These are phyloP conservation scores for Brienomyrus longianalis DNA, from an alignment of 2,113 vertebrate genomes.

Conservation along the genomic window DNA sequence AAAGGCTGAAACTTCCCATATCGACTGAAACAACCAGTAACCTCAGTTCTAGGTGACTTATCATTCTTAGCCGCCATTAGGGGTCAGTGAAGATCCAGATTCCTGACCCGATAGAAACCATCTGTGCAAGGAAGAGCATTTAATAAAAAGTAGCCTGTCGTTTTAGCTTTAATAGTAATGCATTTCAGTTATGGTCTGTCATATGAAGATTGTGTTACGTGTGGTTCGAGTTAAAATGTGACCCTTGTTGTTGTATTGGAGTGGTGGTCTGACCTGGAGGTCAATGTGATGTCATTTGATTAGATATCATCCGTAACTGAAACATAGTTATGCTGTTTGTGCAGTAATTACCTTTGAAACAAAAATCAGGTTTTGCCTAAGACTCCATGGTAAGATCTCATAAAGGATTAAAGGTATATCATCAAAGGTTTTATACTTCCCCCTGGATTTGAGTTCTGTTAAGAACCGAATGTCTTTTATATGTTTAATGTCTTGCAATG, in stretches of 20 bases:
- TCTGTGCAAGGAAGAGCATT: background rate
- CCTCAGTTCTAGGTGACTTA: background rate
- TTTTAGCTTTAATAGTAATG: background rate
- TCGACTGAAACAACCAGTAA: background rate
- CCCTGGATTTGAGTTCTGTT: background rate
- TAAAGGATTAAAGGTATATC: background rate
- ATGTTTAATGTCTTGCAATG: background rate
- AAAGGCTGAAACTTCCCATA: background rate
- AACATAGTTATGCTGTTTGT: background rate
- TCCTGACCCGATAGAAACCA: background rate
- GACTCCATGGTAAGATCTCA: background rate
- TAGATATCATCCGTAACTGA: background rate
- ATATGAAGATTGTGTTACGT: background rate
- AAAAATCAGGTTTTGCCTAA: background rate
- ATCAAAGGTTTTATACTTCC: background rate
- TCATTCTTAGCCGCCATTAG: constrained; percentile 15
- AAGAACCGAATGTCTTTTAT: background rate
- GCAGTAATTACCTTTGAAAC: background rate
- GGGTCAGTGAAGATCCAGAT: constrained; percentile 27
- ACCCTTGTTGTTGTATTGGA: background rate
- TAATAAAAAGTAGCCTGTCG: background rate
- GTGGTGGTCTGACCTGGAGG: background rate
- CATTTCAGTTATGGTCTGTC: background rate
- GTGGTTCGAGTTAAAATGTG: background rate
- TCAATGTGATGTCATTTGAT: background rate